A percentile compares a stretch with the other conserved stretches of the same genome.
These are phyloP conservation scores for Semnornis frantzii DNA, from an alignment of 2,113 vertebrate species.

Conservation along the genomic window DNA sequence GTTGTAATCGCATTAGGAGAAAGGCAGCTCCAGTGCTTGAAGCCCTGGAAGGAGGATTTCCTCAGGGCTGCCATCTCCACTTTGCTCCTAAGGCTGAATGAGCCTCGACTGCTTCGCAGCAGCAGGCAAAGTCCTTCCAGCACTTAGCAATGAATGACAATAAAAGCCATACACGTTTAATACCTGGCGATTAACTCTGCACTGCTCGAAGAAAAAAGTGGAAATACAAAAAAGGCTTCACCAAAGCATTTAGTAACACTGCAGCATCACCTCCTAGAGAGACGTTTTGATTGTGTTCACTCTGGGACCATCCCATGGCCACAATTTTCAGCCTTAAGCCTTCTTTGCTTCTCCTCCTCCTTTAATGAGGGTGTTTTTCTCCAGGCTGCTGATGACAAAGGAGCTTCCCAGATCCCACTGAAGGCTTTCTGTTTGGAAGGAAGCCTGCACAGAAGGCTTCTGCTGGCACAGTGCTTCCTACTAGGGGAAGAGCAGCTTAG, in stretches of 20 bases:
- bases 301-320: neutral
- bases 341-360: neutral
- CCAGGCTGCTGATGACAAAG: neutral
- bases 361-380: neutral
- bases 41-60: neutral
- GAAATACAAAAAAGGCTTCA: neutral
- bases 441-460: neutral
- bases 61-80: neutral
- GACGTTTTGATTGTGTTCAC: neutral
- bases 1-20: neutral
- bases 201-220: neutral
- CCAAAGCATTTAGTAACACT: neutral
- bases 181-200: conserved; percentile 25
- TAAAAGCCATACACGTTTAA: conserved; percentile 41
- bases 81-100: neutral
- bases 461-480: neutral
- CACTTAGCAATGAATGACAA: neutral
- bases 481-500: neutral
- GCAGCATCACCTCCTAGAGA: neutral
- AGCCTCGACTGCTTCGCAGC: neutral
- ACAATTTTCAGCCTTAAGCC: neutral
- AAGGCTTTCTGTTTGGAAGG: neutral
- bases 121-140: neutral
- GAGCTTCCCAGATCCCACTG: neutral
- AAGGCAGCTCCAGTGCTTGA: neutral